Base-by-base conservation (phyloP, 1,140 invertebrate species). In the Bombus pascuorum region DNA sequence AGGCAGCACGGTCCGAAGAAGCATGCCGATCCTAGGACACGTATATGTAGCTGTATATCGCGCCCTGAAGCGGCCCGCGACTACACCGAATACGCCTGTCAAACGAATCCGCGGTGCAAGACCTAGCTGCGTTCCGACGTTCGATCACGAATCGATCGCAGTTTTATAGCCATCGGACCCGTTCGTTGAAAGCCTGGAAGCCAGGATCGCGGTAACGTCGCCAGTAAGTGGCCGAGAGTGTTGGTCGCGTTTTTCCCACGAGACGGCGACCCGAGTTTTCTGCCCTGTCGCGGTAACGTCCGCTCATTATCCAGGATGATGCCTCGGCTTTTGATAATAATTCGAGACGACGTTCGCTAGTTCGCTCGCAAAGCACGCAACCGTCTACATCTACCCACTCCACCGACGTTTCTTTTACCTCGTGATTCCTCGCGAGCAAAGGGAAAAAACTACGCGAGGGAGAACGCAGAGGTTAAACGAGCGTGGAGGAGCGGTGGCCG, bases 301-400 rank as follows among this genome's bases (percentile, higher is more conserved):
- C 91, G 91, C 91, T 89, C 84, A 92, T 92, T 92, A 92, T 91
- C 83, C 78, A 76, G 66, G 84, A 90, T 83, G 87, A 91, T 85
- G 83, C 80, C 86, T 83, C 84, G 88, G 66, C 79, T 83, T 92
- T 91, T 88, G 91, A 92, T 84, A 89, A 92, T 92, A 89, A 92
- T 92, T 92, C 81, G 86, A 87, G 71, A 71, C 81, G 87, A 34
- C 32, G 66, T 68, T 68, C 65, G 65, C 65, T 25, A 10, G 9
- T 59, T 85, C 59, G 74, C 70, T 77, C 68, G 80, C 81, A 0
- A 76, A 76, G 89, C 90, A 90, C 85, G 85, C 90, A 87, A 90
- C 65, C 83, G 70, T 34, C 12, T 62, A 2, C 47, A 2, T 8
- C 5, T 82, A 44, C 65, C 72, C 62, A 57, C 81, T 81, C 77